phyloP scores from a whole-genome alignment of 2,113 vertebrate species.

The Lates calcarifer region DNA sequence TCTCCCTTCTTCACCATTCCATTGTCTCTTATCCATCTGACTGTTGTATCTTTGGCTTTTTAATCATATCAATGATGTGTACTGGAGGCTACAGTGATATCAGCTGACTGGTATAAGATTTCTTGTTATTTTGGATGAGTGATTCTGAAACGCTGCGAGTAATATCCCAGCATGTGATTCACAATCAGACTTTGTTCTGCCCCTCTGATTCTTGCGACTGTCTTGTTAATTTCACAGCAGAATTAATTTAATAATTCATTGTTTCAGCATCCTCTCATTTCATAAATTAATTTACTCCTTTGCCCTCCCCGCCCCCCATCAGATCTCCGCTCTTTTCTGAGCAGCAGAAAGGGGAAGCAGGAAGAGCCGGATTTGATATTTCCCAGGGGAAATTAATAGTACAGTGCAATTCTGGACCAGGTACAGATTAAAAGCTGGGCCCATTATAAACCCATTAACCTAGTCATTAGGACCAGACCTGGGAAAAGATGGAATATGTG shows the following conservation, averaged over 20 bases:
- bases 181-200: slow-evolving; percentile 22
- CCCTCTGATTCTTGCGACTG: not conserved
- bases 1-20: not conserved
- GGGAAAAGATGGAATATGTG: slow-evolving; percentile 55
- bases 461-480: slow-evolving; percentile 80
- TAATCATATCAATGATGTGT: not conserved
- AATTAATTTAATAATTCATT: slow-evolving; percentile 59
- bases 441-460: slow-evolving; percentile 84
- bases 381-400: slow-evolving; percentile 82
- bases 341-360: no score
- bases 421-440: slow-evolving; percentile 76
- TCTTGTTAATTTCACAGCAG: slow-evolving; percentile 50
- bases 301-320: no score
- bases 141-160: slow-evolving; percentile 6
- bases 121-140: not conserved
- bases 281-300: slow-evolving; percentile 52
- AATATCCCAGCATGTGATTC: slow-evolving; percentile 9
- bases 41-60: not conserved
- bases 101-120: not conserved
- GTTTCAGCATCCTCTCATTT: slow-evolving; percentile 33
- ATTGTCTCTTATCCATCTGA: not conserved
- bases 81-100: not conserved
- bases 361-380: slow-evolving; percentile 65
- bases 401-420: slow-evolving; percentile 77
- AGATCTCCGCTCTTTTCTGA: slow-evolving; percentile 37